Percentiles rank a stretch among this genome's conserved stretches.
These are phyloP conservation scores for Cyanistes caeruleus DNA, from an alignment of 2,113 vertebrate genomes.

Conservation along the genomic window DNA sequence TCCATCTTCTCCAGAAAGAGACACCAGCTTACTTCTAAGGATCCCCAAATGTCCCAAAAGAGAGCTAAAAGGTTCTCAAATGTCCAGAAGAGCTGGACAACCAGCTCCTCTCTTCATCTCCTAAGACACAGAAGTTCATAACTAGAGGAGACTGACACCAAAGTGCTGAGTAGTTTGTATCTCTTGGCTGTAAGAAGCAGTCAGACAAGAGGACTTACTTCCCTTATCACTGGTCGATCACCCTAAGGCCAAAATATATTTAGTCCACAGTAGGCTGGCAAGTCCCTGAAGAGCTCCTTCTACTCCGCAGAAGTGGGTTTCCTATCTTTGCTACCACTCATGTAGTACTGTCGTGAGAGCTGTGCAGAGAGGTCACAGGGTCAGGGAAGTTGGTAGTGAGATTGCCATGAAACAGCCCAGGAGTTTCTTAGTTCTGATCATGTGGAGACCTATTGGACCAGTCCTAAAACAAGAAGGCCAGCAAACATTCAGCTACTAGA, in stretches of 20 bases:
- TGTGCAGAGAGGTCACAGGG: not conserved
- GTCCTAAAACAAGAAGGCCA: not conserved
- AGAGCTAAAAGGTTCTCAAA: not conserved
- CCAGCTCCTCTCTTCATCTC: not conserved
- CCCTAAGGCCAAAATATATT: not conserved
- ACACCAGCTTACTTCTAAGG: not conserved
- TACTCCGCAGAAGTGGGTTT: not conserved
- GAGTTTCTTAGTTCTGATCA: not conserved
- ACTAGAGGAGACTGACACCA: not conserved
- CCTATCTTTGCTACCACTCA: not conserved
- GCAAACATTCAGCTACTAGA: not conserved
- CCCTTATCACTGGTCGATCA: fast-evolving
- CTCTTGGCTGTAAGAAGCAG: not conserved
- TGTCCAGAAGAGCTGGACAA: not conserved
- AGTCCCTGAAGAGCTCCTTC: not conserved
- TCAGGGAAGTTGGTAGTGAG: fast-evolving
- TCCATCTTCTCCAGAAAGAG: not conserved
- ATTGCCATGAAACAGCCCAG: not conserved
- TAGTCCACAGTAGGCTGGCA: not conserved
- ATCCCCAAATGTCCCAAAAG: not conserved
- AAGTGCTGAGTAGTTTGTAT: not conserved
- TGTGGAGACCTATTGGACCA: not conserved
- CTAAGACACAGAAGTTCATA: not conserved
- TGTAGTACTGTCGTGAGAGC: not conserved
- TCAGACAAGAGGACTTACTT: not conserved